A percentile compares a stretch with the other conserved stretches of the same genome.
These are phyloP conservation scores for Galaxias olidus DNA, from an alignment of 2,797 vertebrate genomes.

Conservation along the genomic window DNA sequence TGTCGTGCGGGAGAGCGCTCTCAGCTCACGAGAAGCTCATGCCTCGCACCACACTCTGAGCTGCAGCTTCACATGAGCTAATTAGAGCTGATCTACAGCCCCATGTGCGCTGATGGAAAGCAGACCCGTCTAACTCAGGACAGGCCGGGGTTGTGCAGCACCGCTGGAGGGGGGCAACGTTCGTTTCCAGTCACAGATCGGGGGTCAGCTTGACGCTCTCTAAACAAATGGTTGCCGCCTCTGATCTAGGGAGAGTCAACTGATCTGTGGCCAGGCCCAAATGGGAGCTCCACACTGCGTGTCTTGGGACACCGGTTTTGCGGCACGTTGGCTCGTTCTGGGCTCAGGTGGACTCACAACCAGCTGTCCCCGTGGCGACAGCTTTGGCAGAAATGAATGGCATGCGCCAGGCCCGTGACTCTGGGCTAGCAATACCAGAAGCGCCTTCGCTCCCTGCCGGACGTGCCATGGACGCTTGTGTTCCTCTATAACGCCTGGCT, in stretches of 20 bases:
- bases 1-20: conserved; percentile 68
- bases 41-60: conserved; percentile 64
- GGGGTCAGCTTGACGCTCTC: conserved; percentile 49
- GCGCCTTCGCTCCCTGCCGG: conserved; percentile 49
- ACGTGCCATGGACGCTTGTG: conserved; percentile 39
- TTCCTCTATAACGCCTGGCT: conserved; percentile 36
- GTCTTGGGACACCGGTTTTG: conserved; percentile 41
- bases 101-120: conserved; percentile 73
- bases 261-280: neutral
- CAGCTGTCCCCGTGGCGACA: conserved; percentile 83
- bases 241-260: neutral
- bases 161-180: conserved; percentile 49
- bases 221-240: neutral
- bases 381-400: conserved; percentile 74
- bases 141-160: conserved; percentile 52
- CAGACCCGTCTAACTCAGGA: conserved; percentile 69
- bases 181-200: conserved; percentile 62
- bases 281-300: neutral
- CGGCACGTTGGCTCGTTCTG: conserved; percentile 28
- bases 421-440: conserved; percentile 65
- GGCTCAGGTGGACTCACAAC: conserved; percentile 55
- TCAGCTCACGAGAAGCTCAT: conserved; percentile 70
- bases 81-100: conserved; percentile 76
- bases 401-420: conserved; percentile 65
- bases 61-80: conserved; percentile 64